Evolutionary conservation across 2,797 vertebrate species (phyloP).

Genomic region (Lepus townsendii): DNA sequence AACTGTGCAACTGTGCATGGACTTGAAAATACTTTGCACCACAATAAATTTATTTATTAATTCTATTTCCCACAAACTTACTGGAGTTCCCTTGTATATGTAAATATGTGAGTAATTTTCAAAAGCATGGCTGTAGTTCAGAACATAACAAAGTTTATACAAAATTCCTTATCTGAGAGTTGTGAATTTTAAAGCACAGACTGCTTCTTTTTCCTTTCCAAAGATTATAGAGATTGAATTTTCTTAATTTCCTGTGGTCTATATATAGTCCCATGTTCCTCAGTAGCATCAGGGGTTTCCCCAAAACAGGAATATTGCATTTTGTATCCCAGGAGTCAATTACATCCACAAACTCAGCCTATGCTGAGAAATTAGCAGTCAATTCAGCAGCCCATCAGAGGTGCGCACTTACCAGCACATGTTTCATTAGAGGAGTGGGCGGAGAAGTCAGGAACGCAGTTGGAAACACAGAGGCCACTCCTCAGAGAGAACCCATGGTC

Average conservation of each 20-base stretch:
- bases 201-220: neutral
- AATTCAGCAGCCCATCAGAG: neutral
- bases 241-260: neutral
- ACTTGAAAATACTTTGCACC: too few species aligned
- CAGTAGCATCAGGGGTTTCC: neutral
- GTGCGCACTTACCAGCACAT: slow-evolving; percentile 91
- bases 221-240: slow-evolving; percentile 34
- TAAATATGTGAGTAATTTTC: neutral
- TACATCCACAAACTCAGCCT: neutral
- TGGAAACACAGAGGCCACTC: slow-evolving; percentile 90
- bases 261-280: neutral
- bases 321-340: neutral
- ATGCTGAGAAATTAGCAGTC: neutral
- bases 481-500: slow-evolving; percentile 90
- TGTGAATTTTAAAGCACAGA: slow-evolving; percentile 34
- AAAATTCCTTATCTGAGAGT: slow-evolving; percentile 49
- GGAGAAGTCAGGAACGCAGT: slow-evolving; percentile 92
- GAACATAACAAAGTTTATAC: slow-evolving; percentile 2
- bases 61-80: too few species aligned
- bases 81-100: neutral
- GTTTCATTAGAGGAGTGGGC: slow-evolving; percentile 87
- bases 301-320: neutral
- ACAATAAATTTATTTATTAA: too few species aligned
- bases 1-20: too few species aligned
- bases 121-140: neutral